Conservation (phyloP, 2,888 invertebrate genomes). For the Criorhina ranunculi region DNA sequence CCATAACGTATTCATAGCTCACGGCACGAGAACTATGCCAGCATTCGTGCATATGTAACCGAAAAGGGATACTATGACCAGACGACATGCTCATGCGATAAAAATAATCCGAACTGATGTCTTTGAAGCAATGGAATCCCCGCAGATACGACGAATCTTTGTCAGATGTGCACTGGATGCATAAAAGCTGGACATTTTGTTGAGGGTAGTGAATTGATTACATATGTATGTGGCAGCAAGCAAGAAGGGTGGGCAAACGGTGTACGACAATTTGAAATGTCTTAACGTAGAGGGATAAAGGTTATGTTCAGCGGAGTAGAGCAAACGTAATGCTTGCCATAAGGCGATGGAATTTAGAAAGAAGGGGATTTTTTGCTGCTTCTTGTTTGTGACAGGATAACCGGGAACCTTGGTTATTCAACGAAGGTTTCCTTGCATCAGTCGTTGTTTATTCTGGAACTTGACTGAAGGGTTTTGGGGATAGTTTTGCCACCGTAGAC, state of each 20-base stretch:
- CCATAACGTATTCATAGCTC: constrained; percentile 7
- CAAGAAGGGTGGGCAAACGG: no score
- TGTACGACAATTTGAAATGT: neutral
- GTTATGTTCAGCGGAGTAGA: neutral
- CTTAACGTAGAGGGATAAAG: neutral
- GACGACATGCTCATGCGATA: neutral
- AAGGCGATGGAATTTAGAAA: neutral
- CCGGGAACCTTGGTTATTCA: neutral
- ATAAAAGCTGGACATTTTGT: neutral
- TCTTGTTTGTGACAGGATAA: neutral
- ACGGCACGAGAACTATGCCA: neutral
- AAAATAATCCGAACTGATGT: neutral
- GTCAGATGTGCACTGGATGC: constrained; percentile 4
- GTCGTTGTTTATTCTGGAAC: no score
- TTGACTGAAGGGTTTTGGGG: no score
- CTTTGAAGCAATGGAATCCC: neutral
- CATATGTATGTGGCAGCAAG: neutral
- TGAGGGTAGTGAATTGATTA: neutral
- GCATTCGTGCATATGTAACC: neutral
- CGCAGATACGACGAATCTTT: neutral
- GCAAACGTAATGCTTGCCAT: neutral
- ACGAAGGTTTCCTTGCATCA: no score
- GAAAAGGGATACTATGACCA: neutral
- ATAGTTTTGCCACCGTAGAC: no score
- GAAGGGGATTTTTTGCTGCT: neutral